Evolutionary conservation across 2,888 invertebrate genomes (phyloP).

Genomic region (Acrobasis repandana): DNA sequence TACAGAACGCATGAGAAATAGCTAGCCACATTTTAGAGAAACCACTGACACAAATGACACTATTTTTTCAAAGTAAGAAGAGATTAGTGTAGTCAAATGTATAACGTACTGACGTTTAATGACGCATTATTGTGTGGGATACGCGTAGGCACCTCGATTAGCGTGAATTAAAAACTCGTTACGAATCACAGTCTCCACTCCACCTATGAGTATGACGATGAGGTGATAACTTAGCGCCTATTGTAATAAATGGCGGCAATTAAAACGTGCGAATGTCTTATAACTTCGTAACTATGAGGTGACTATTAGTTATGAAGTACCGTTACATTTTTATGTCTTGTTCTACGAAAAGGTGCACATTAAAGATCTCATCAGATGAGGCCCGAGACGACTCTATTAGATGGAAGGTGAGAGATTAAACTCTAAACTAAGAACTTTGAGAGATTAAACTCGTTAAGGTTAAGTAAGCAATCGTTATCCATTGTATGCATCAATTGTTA

Average conservation of each 20-base stretch:
- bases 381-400: conserved; percentile 25
- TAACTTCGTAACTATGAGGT: conserved; percentile 5
- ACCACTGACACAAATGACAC: conserved; percentile 11
- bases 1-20: conserved; percentile 3
- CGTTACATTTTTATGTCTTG: conserved; percentile 13
- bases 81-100: conserved; percentile 5
- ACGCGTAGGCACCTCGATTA: conserved; percentile 26
- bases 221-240: conserved; percentile 25
- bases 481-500: conserved; percentile 46
- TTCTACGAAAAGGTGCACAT: conserved; percentile 26
- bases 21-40: conserved; percentile 1
- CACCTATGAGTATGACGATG: neutral
- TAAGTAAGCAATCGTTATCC: too few species aligned
- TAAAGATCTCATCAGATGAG: neutral
- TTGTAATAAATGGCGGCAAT: conserved; percentile 30
- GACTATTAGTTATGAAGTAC: conserved; percentile 10
- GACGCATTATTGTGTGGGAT: conserved; percentile 29
- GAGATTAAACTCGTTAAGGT: conserved; percentile 47
- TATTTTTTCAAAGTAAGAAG: conserved; percentile 12
- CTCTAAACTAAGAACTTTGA: too few species aligned
- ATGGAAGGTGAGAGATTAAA: conserved; percentile 45
- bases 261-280: conserved; percentile 25
- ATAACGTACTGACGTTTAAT: conserved; percentile 23
- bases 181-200: conserved; percentile 25
- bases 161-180: conserved; percentile 38